Conservation (phyloP, 2,797 vertebrate genomes). For the Sebastiscus albofasciatus region DNA sequence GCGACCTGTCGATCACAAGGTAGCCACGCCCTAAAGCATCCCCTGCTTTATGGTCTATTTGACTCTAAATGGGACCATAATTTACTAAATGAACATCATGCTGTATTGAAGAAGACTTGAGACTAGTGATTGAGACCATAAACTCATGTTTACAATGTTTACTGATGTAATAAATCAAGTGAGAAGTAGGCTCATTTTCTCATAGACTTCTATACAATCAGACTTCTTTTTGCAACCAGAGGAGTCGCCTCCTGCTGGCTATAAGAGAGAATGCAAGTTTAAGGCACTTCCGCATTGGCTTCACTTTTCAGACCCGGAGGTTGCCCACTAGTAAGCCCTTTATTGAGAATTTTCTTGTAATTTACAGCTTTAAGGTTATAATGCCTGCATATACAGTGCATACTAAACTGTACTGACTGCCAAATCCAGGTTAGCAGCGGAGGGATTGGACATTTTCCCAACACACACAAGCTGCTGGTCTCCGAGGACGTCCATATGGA, state of each 20-base stretch:
- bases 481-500: slow-evolving; percentile 24
- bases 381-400: neutral
- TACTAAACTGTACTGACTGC: neutral
- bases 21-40: neutral
- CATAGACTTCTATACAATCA: neutral
- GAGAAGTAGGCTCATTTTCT: neutral
- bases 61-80: neutral
- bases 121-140: neutral
- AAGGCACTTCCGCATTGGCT: neutral
- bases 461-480: slow-evolving; percentile 12
- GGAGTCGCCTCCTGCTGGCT: neutral
- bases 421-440: slow-evolving; percentile 14
- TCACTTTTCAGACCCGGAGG: neutral
- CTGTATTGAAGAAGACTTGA: neutral
- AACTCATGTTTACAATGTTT: neutral
- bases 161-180: neutral
- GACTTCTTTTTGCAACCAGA: neutral
- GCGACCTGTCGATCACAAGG: too few species aligned
- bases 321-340: neutral
- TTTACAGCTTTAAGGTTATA: neutral
- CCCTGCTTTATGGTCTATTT: neutral
- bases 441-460: neutral
- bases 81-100: neutral
- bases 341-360: neutral
- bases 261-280: neutral